phyloP scores from a whole-genome alignment of 2,113 vertebrate species.

The Genyomyrus donnyi region DNA sequence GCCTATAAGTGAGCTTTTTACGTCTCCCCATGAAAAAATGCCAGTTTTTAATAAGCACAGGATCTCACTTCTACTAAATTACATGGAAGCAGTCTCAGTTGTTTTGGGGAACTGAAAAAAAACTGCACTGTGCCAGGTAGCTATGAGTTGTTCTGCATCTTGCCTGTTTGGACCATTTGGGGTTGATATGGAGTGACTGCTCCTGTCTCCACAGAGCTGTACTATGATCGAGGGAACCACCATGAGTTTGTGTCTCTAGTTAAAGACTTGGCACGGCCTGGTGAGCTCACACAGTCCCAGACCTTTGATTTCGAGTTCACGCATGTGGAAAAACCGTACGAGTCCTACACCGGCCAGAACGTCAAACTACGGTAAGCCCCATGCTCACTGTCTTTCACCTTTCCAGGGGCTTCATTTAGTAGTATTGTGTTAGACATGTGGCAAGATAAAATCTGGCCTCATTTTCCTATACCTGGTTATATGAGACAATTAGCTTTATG shows the following conservation, averaged over 20 bases:
- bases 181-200: neutral
- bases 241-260: conserved; percentile 97
- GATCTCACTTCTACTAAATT: neutral
- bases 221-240: conserved; percentile 95
- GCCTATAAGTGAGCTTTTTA: neutral
- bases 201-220: conserved; percentile 69
- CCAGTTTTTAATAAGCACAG: neutral
- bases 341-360: conserved; percentile 96
- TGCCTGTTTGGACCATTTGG: neutral
- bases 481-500: neutral
- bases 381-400: neutral
- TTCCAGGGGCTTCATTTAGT: neutral
- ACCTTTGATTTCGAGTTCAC: conserved; percentile 97
- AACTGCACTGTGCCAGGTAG: neutral
- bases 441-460: neutral
- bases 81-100: neutral
- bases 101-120: neutral
- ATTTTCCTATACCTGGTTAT: neutral
- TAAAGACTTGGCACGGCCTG: conserved; percentile 90
- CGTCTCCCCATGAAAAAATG: neutral
- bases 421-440: neutral
- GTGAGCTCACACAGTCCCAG: conserved; percentile 89
- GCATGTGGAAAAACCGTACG: conserved; percentile 94
- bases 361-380: conserved; percentile 82
- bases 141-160: neutral